Evolutionary conservation across 1,140 invertebrate genomes (phyloP).

Genomic region (Triops cancriformis): DNA sequence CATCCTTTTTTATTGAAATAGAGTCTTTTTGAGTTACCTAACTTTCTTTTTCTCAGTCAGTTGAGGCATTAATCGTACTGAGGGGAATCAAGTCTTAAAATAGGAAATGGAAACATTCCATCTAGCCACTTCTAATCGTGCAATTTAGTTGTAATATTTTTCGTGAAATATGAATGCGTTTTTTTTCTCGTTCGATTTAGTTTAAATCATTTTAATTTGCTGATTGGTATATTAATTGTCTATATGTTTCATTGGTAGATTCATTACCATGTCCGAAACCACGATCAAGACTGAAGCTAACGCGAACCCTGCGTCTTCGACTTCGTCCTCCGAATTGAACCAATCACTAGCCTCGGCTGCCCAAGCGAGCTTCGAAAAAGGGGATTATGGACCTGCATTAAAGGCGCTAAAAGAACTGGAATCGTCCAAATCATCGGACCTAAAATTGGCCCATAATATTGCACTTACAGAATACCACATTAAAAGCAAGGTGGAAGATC

Average conservation of each 20-base stretch:
- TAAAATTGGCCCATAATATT: slow-evolving; percentile 63
- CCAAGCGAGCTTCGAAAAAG: slow-evolving; percentile 48
- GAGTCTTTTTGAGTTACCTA: too few species aligned
- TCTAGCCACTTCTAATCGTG: too few species aligned
- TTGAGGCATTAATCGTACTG: too few species aligned
- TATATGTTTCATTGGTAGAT: background rate
- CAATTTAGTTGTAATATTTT: too few species aligned
- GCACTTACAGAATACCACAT: slow-evolving; percentile 62
- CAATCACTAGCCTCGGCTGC: slow-evolving; percentile 48
- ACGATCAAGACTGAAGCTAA: background rate
- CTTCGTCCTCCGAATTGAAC: slow-evolving; percentile 44
- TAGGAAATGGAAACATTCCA: too few species aligned
- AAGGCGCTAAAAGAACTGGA: slow-evolving; percentile 52
- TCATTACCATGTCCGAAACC: slow-evolving; percentile 18
- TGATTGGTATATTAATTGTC: background rate
- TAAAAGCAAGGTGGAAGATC: slow-evolving; percentile 57
- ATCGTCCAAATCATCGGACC: slow-evolving; percentile 48
- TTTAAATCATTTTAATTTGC: background rate
- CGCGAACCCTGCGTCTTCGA: background rate
- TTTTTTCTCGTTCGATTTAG: too few species aligned
- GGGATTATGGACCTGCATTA: slow-evolving; percentile 49
- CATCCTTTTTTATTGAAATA: too few species aligned
- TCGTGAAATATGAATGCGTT: too few species aligned
- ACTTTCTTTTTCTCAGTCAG: too few species aligned
- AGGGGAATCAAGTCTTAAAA: too few species aligned